A percentile compares a stretch with the other conserved stretches of the same genome.
These are phyloP conservation scores for Calephelis virginiensis DNA, from an alignment of 1,140 invertebrate genomes.

Conservation along the genomic window DNA sequence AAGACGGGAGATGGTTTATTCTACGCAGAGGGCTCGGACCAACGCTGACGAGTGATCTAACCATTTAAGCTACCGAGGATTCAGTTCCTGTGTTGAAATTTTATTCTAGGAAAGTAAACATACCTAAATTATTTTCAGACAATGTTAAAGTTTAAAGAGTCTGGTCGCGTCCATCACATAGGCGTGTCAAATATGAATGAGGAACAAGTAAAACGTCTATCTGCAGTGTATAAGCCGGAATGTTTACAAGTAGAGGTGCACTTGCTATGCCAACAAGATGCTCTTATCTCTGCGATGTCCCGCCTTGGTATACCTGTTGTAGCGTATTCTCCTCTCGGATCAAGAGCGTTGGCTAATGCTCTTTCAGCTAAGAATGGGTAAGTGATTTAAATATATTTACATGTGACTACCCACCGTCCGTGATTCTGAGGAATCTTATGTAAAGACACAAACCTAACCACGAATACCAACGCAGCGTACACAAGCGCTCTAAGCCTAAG, in stretches of 20 bases:
- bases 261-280: slow-evolving; percentile 88
- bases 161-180: slow-evolving; percentile 83
- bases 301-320: slow-evolving; percentile 85
- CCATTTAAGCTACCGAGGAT: too few relatives aligned
- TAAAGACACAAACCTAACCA: too few relatives aligned
- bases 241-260: slow-evolving; percentile 90
- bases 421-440: too few relatives aligned
- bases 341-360: slow-evolving; percentile 80
- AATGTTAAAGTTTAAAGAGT: slow-evolving; percentile 85
- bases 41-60: too few relatives aligned
- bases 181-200: slow-evolving; percentile 89
- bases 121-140: slow-evolving; percentile 74
- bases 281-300: slow-evolving; percentile 85
- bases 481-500: too few relatives aligned
- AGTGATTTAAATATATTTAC: background rate
- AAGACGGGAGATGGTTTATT: too few relatives aligned
- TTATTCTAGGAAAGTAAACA: background rate
- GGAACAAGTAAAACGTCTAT: slow-evolving; percentile 82
- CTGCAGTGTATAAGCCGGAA: slow-evolving; percentile 81
- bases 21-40: too few relatives aligned
- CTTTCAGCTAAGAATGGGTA: slow-evolving; percentile 66
- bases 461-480: too few relatives aligned
- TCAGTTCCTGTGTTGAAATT: too few relatives aligned
- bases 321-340: slow-evolving; percentile 91
- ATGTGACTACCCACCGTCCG: too few relatives aligned